Evolutionary conservation across 2,797 vertebrate genomes (phyloP), one percentile per base, ranked within the genome.

Genomic region (Pogonophryne albipinna): DNA sequence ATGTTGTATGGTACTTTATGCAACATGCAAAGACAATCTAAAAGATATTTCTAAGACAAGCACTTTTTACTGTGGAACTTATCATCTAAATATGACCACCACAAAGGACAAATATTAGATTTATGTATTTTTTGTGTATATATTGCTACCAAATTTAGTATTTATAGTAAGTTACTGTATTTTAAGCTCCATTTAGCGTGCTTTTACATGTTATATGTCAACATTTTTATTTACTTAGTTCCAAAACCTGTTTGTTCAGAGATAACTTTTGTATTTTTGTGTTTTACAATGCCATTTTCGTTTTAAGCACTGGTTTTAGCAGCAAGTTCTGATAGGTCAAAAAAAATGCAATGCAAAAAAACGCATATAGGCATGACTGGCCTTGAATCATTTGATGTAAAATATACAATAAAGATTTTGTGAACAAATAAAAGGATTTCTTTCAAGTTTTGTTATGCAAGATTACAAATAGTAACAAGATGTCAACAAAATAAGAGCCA

Each of bases 1-100:
- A 57, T 53, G 12, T n/a, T 61, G 46, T 31, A 53, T 16, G 51
- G 90, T 91, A 91, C 89, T 86, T 62, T 19, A 60, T 56, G 66
- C 8, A 80, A 67, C 17, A 12, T 58, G 49, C 16, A 69, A 71
- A 72, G 50, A 76, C 47, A 57, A 71, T 78, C 50, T 23, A 1
- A 76, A n/a, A 76, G 14, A 55, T 34, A 59, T 53, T 70, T 70
- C 8, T 53, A 1, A 62, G 9, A 2, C 4, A 80, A 73, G 53
- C 20, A 64, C 69, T 58, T 73, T 73, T 60, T 4, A 19, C 19
- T 69, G 15, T 50, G 17, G 55, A 64, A 58, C 20, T 20, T 57
- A 15, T 59, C 57, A 41, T 65, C 15, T 58, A 55, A 79, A 71
- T 51, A 51, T 61, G 9, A 58, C 5, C 44, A 65, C 59, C 42